Evolutionary conservation across 2,888 invertebrate genomes (phyloP), one percentile per base, ranked within the genome.

Genomic region (Laothoe populi): DNA sequence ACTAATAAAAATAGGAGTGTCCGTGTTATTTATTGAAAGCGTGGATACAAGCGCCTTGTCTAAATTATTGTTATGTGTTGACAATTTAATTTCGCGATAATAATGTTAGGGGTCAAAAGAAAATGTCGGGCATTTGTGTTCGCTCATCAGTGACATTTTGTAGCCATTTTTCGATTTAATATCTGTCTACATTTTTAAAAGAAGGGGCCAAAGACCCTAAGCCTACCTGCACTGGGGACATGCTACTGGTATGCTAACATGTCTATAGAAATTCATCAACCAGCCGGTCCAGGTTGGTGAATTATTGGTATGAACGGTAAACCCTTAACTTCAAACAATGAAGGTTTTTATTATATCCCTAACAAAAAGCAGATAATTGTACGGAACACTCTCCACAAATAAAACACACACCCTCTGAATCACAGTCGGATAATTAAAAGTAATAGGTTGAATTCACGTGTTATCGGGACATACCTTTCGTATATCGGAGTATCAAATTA

Each of bases 21-120:
- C 69, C 64, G 57, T 58, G 48, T 38, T 65, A 73, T 75, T 75
- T 74, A 75, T 73, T 64, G 60, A 60, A 59, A 65, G 62, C 58
- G 24, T 24, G 48, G 24, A 48, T 24, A 48, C 48, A 48, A 48
- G 48, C 48, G 48, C 24, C 48, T 23, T n/a, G 49, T 8, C 53
- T 53, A 35, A 53, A 35, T 53, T 53, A 53, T 53, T 53, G 53
- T 53, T 53, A 53, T 53, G 53, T 53, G 53, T 19, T 53, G 53
- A 53, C 53, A 53, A 53, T 53, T 53, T 53, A 53, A 53, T 53
- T 53, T 53, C 19, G 53, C 19, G 19, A 53, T 44, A 19, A 3
- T 11, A 16, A 8, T 26, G 31, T 35, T 31, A 53, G 31, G 19
- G 35, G 19, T 53, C 53, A 7, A 8, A 49, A 4, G 31, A 19